Conservation (phyloP, 2,113 vertebrate genomes). For the Oncorhynchus keta region DNA sequence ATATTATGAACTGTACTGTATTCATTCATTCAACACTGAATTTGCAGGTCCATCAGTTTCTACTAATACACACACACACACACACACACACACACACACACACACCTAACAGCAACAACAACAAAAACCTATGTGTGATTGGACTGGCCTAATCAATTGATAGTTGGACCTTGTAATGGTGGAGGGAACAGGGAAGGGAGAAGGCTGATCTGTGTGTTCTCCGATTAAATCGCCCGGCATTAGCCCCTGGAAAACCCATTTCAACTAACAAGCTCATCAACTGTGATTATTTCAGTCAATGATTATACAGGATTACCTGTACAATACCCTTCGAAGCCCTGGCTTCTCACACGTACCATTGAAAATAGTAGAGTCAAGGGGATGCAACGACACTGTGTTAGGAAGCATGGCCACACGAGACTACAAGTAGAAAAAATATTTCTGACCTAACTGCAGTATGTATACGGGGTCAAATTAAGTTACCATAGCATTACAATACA, state of each 20-base stretch:
- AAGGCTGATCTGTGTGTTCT: constrained; percentile 26
- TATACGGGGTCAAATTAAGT: no score
- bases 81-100: no score
- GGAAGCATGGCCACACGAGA: no score
- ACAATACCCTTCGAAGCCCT: constrained; percentile 25
- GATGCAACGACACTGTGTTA: no score
- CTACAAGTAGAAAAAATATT: no score
- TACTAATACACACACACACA: background rate
- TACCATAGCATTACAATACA: no score
- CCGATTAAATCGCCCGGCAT: constrained; percentile 64
- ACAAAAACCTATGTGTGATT: constrained; percentile 45
- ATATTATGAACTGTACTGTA: background rate
- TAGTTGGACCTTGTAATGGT: constrained; percentile 61
- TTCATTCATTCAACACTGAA: background rate
- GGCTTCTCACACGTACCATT: background rate
- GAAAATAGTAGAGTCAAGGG: background rate
- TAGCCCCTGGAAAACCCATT: constrained; percentile 39
- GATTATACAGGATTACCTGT: constrained; percentile 29
- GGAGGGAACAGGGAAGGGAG: no score
- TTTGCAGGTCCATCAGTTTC: background rate
- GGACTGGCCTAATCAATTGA: constrained; percentile 59
- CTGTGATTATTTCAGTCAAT: constrained; percentile 47
- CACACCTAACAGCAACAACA: background rate
- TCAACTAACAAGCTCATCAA: constrained; percentile 60
- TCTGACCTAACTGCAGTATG: no score